Conservation (phyloP, 2,888 invertebrate genomes). For the Cataglyphis livida region DNA sequence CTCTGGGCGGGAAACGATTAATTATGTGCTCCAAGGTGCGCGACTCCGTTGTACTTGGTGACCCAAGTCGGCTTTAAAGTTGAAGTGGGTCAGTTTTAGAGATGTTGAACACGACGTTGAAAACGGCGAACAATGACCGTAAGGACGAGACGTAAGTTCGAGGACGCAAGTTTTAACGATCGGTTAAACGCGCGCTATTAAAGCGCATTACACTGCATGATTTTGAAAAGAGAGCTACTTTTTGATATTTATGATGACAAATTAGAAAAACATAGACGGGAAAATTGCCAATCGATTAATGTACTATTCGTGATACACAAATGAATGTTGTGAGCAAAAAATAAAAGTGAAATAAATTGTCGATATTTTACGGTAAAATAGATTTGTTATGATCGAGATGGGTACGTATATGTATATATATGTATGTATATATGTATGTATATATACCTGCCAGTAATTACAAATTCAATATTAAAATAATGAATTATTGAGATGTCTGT, state of each 20-base stretch:
- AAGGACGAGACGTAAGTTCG: constrained; percentile 9
- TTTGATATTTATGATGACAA: constrained; percentile 1
- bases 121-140: constrained; percentile 17
- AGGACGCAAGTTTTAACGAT: constrained; percentile 24
- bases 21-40: constrained; percentile 54
- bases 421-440: not conserved
- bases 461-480: constrained; percentile 1
- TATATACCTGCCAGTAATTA: not conserved
- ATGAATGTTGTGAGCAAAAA: constrained; percentile 21
- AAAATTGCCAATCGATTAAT: constrained; percentile 40
- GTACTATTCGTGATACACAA: constrained; percentile 25
- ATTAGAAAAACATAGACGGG: not conserved
- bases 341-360: constrained; percentile 26
- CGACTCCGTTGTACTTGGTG: constrained; percentile 35
- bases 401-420: not conserved
- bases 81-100: constrained; percentile 43
- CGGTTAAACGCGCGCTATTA: constrained; percentile 15
- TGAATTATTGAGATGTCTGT: constrained; percentile 30
- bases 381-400: constrained; percentile 15
- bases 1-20: constrained; percentile 55
- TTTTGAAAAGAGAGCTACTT: not conserved
- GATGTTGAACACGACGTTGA: constrained; percentile 37
- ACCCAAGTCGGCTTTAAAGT: constrained; percentile 31
- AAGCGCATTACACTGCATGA: constrained; percentile 24
- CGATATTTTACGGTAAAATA: constrained; percentile 32